Base-by-base conservation (phyloP, 2,113 vertebrate genomes). In the Oncorhynchus clarkii region DNA sequence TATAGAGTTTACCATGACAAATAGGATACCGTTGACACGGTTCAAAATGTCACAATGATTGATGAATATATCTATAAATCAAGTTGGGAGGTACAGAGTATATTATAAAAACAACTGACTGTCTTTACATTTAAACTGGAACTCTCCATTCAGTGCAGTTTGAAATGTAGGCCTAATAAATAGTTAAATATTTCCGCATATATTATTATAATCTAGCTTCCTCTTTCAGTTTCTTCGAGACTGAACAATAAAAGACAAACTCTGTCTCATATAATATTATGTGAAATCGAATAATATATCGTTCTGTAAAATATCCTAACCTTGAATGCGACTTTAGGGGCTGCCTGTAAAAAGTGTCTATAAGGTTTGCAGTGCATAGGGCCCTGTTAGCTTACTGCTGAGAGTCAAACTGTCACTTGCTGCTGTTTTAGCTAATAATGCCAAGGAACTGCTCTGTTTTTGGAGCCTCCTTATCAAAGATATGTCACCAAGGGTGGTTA, bases 31-130 rank as follows among this genome's bases (percentile, higher is more conserved):
- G 86, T 88, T 90, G 88, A 85, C 88, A 88, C 74, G 26, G 81
- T 86, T 80, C 82, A 89, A 92, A 87, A 87, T 73, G 85, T 88
- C 86, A 80, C 76, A 59, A 64, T 84, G 86, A 90, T 91, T 91
- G 90, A 90, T 87, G 82, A 75, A 84, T 71, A 68, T 3, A 0
- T n/a, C 79, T 69, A 75, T 90, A 87, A 88, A 91, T 91, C 87
- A 89, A 70, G 69, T 78, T 64, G 73, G 45, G 59, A 64, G 70
- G 65, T 7, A 31, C 31, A 71, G 76, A 80, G 72, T 14, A 76
- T 75, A 75, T 82, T 83, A 77, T 81, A 83, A 80, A 82, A 86
- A 82, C 85, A 84, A 87, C 82, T 82, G 72, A 79, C 76, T 88
- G 85, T 82, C 80, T 24, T 81, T 51, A 68, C 14, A 73, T 81